A percentile compares a stretch with the other conserved stretches of the same genome.
Conservation (phyloP, 2,797 vertebrate species). For the Rachycentron canadum region DNA sequence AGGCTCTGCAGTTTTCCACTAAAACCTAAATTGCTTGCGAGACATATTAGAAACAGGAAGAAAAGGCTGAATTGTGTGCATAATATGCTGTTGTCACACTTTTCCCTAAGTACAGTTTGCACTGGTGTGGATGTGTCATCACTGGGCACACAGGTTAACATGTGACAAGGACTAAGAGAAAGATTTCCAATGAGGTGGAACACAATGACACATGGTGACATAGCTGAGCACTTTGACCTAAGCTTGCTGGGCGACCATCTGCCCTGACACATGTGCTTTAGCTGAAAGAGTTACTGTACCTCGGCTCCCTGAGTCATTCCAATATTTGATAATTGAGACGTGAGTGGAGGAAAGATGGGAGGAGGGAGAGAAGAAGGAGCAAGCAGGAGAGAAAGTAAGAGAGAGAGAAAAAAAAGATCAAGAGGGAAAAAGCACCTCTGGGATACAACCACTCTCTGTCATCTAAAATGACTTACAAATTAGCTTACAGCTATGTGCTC, state of each 20-base stretch:
- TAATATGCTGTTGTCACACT: slow-evolving; percentile 19
- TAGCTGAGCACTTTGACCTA: slow-evolving; percentile 49
- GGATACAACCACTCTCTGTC: slow-evolving; percentile 83
- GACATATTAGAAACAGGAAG: slow-evolving; percentile 36
- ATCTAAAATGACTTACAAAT: slow-evolving; percentile 86
- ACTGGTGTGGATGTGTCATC: slow-evolving; percentile 14
- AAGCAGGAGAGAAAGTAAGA: slow-evolving; percentile 24
- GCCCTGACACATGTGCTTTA: slow-evolving; percentile 33
- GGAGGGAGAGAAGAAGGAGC: slow-evolving; percentile 31
- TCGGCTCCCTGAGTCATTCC: slow-evolving; percentile 45
- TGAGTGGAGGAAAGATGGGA: slow-evolving; percentile 44
- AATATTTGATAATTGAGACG: slow-evolving; percentile 72
- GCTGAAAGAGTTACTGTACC: slow-evolving; percentile 17
- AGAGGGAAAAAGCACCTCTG: slow-evolving; percentile 76
- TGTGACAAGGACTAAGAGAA: slow-evolving; percentile 47
- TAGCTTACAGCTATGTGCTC: slow-evolving; percentile 77
- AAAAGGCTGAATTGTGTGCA: slow-evolving; percentile 35
- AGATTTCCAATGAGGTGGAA: slow-evolving; percentile 29
- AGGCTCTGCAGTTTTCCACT: slow-evolving; percentile 39
- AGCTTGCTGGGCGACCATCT: slow-evolving; percentile 57
- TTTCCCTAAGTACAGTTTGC: slow-evolving; percentile 35
- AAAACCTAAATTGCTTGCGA: slow-evolving; percentile 37
- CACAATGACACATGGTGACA: slow-evolving; percentile 41
- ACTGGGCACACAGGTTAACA: slow-evolving; percentile 28
- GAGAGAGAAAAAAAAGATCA: slow-evolving; percentile 70